Percentiles rank a stretch among this genome's conserved stretches.
These are phyloP conservation scores for Agapornis canus DNA, from an alignment of 2,797 vertebrate genomes.

Conservation along the genomic window DNA sequence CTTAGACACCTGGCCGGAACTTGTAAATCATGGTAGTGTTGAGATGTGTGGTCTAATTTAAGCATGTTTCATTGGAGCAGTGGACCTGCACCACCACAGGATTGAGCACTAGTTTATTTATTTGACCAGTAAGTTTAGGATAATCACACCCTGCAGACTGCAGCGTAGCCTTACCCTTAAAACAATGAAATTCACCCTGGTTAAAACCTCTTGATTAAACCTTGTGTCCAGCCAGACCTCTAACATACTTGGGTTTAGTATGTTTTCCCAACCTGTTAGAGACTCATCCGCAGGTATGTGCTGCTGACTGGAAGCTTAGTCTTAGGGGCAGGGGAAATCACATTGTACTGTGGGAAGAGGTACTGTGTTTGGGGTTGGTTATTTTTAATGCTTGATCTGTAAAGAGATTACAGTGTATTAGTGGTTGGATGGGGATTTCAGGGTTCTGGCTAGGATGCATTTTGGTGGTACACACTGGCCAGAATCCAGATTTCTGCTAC, in stretches of 20 bases:
- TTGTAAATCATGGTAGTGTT: not conserved
- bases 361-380: not conserved
- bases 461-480: not conserved
- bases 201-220: not conserved
- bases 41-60: not conserved
- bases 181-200: not conserved
- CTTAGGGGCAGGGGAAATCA: not conserved
- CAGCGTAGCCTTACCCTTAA: not conserved
- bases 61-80: not conserved
- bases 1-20: not conserved
- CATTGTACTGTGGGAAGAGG: not conserved
- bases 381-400: not conserved
- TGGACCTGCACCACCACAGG: not conserved
- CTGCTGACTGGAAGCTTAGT: not conserved
- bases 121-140: not conserved
- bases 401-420: not conserved
- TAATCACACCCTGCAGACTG: not conserved
- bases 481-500: conserved; percentile 7
- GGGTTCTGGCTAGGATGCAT: not conserved
- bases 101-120: not conserved
- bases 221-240: not conserved
- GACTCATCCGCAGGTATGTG: not conserved
- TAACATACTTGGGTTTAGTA: not conserved
- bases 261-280: not conserved
- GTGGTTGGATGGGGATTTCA: not conserved